Evolutionary conservation across 2,797 vertebrate species (phyloP), one percentile per base, ranked within the genome.

Genomic region (Phaenicophaeus curvirostris): DNA sequence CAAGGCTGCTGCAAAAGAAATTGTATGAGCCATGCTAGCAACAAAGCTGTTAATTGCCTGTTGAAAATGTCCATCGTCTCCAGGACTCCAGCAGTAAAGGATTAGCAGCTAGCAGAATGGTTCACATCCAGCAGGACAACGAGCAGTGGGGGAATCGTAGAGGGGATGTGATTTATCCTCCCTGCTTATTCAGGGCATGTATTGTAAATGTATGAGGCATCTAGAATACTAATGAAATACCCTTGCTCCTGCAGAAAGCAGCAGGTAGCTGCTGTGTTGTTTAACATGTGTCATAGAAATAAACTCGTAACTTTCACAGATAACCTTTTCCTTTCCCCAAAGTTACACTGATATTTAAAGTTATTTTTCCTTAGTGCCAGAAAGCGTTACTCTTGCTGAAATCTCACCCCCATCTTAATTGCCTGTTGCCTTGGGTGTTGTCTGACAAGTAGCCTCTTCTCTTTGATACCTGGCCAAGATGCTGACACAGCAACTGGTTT

Each of bases 391-490:
- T 65, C 27, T 12, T 53, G 54, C 72, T 75, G 83, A 87, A 92
- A 31, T 69, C 86, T 14, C 66, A 75, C 55, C 53, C 35, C 17
- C 23, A 54, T 85, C 51, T 63, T 67, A 84, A 65, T 31, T 71
- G 66, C 62, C 41, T 79, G 0, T 72, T 72, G 92, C 69, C 75
- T 55, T 0, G 8, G 18, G 79, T 54, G 79, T 54, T 82, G 59
- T 59, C 83, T 66, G 65, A 82, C 42, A 78, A 92, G 69, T 14
- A 82, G 46, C 51, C 85, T 42, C 16, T 44, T 92, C 90, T 75
- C 80, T 91, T 87, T 95, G 92, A 91, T 94, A 86, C 66, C 73
- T 39, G 76, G 87, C 92, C 94, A 94, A 86, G 76, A 79, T 79
- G 79, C 91, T 95, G 93, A 89, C 55, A 91, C 25, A 86, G 65